Base-by-base conservation (phyloP, 2,113 vertebrate genomes). In the Pipa parva region DNA sequence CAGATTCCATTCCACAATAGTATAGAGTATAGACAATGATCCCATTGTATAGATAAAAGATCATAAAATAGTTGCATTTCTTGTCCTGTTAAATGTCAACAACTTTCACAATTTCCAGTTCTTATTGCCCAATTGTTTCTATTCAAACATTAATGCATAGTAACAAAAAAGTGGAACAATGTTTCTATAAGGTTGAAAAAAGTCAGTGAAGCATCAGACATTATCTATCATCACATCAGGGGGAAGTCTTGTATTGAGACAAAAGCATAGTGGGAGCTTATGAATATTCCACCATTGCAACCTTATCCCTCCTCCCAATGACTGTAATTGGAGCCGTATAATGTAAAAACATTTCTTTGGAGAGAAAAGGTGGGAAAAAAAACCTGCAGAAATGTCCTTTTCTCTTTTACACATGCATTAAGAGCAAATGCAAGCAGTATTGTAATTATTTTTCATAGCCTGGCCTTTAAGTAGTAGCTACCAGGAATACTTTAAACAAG, bases 401-500 rank as follows among this genome's bases (percentile, higher is more conserved):
- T 37, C 39, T 21, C 52, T n/a, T 28, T 58, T 13, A 20, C 27
- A n/a, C n/a, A n/a, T n/a, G n/a, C n/a, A 2, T 20, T 1, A 17
- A 2, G 45, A 71, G 33, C 12, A 73, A 59, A 3, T 63, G 36
- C 37, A 72, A 67, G 64, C 15, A 55, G 9, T 70, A 36, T 49
- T 62, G 29, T 26, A 65, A 48, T 72, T 73, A 55, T 64, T 56
- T 71, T 54, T 72, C 54, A 75, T 60, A 63, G 58, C 31, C 71
- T 74, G 61, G 50, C 57, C n/a, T 61, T 54, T 69, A 57, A 42
- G 76, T 70, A 74, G 76, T 70, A 74, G 36, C 51, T 28, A 33
- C 7, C 36, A 26, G 70, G 36, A 64, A 63, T 48, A 74, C 74
- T 75, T 72, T 74, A 71, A 66, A 72, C 29, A 59, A 31, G 31